Evolutionary conservation across 2,888 invertebrate species (phyloP).

Genomic region (Drosophila sordidula): DNA sequence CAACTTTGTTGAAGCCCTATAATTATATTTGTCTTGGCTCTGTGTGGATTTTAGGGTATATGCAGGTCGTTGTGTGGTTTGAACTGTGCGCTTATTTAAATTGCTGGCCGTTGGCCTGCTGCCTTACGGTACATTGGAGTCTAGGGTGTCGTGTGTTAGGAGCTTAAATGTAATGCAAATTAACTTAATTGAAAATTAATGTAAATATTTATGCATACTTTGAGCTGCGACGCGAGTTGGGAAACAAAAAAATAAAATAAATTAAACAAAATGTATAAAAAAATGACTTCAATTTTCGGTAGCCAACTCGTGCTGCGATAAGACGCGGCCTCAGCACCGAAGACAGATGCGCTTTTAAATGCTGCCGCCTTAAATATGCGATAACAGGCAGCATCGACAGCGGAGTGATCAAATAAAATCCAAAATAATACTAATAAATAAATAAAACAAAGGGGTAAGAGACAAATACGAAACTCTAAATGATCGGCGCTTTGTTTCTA

Average conservation of each 20-base stretch:
- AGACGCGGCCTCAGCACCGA: background rate
- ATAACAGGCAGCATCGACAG: constrained; percentile 50
- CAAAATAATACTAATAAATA: constrained; percentile 23
- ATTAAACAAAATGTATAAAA: background rate
- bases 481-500: constrained; percentile 52
- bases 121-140: constrained; percentile 44
- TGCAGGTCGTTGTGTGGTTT: constrained; percentile 4
- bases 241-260: too few species aligned
- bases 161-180: constrained; percentile 66
- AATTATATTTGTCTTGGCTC: too few species aligned
- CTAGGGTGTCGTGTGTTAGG: constrained; percentile 36
- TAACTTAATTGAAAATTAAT: constrained; percentile 73
- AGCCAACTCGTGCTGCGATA: constrained; percentile 58
- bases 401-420: constrained; percentile 44
- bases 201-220: constrained; percentile 67
- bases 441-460: constrained; percentile 26
- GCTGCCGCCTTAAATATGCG: constrained; percentile 44
- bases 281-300: constrained; percentile 60
- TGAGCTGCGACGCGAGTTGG: background rate
- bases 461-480: constrained; percentile 20
- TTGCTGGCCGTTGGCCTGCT: constrained; percentile 3
- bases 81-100: background rate
- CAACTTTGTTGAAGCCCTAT: too few species aligned
- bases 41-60: constrained; percentile 6
- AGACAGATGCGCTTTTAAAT: constrained; percentile 70